Percentiles rank a stretch among this genome's conserved stretches.
phyloP scores from a whole-genome alignment of 2,113 vertebrate genomes.

The Petroica traversi region DNA sequence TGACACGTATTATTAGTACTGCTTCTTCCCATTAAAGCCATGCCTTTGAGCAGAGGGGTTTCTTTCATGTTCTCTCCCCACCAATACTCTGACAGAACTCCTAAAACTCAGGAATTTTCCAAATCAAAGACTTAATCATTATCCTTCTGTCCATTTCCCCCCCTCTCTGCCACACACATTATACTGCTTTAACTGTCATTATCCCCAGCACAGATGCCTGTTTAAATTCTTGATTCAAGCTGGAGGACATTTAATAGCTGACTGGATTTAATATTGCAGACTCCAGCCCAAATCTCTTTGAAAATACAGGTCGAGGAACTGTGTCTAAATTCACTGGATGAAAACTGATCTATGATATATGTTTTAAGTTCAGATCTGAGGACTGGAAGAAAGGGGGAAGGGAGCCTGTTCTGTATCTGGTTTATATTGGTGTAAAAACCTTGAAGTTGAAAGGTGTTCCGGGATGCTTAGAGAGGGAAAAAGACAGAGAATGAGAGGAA shows the following conservation, averaged over 20 bases:
- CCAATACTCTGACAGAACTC: constrained; percentile 44
- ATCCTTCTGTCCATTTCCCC: not conserved
- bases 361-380: constrained; percentile 75
- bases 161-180: not conserved
- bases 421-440: constrained; percentile 68
- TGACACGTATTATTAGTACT: constrained; percentile 50
- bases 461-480: not conserved
- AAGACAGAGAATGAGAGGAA: not conserved
- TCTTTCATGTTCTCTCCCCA: constrained; percentile 62
- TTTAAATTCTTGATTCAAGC: constrained; percentile 73
- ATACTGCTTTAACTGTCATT: constrained; percentile 58
- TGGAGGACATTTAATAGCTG: constrained; percentile 76
- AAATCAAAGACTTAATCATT: constrained; percentile 65
- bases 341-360: constrained; percentile 80
- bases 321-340: constrained; percentile 71
- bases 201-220: constrained; percentile 54
- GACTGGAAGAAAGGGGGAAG: constrained; percentile 20
- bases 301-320: constrained; percentile 74
- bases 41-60: constrained; percentile 64
- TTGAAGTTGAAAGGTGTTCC: constrained; percentile 68
- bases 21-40: constrained; percentile 58
- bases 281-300: constrained; percentile 71
- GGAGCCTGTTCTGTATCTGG: constrained; percentile 62
- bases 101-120: constrained; percentile 64
- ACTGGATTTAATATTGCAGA: constrained; percentile 78